Conservation (phyloP, 2,888 invertebrate genomes). For the Acheta domesticus region DNA sequence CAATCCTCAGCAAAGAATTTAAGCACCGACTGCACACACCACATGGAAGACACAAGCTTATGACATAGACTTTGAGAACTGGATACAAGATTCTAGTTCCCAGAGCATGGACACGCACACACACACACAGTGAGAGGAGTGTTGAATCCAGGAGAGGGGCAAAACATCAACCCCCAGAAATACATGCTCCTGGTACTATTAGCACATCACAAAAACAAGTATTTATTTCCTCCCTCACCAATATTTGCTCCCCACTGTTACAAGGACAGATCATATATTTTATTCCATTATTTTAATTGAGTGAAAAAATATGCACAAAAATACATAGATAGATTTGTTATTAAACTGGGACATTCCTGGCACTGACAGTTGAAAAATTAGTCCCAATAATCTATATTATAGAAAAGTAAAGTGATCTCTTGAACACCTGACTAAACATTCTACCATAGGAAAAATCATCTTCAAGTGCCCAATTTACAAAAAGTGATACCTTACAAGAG, state of each 20-base stretch:
- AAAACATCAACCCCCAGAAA: background rate
- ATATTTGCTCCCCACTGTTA: background rate
- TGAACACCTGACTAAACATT: background rate
- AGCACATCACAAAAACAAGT: background rate
- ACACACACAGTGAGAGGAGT: background rate
- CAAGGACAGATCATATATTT: background rate
- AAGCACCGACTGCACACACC: conserved; percentile 11
- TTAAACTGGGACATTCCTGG: background rate
- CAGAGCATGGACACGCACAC: background rate
- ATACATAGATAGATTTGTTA: conserved; percentile 10
- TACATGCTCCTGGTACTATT: background rate
- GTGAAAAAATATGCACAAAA: conserved; percentile 18
- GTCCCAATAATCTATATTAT: background rate
- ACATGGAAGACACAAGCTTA: conserved; percentile 18
- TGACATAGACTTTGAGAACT: background rate
- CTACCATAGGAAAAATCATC: background rate
- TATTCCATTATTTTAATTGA: background rate
- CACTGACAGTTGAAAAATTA: background rate
- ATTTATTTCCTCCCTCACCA: background rate
- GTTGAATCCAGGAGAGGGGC: conserved; percentile 18
- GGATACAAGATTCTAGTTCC: background rate
- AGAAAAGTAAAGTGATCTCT: background rate
- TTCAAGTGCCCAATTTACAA: background rate
- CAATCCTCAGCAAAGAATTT: background rate
- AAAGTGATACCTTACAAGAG: background rate